These are phyloP conservation scores for Eutolmus rufibarbis DNA, from an alignment of 2,888 invertebrate genomes.

Conservation along the genomic window DNA sequence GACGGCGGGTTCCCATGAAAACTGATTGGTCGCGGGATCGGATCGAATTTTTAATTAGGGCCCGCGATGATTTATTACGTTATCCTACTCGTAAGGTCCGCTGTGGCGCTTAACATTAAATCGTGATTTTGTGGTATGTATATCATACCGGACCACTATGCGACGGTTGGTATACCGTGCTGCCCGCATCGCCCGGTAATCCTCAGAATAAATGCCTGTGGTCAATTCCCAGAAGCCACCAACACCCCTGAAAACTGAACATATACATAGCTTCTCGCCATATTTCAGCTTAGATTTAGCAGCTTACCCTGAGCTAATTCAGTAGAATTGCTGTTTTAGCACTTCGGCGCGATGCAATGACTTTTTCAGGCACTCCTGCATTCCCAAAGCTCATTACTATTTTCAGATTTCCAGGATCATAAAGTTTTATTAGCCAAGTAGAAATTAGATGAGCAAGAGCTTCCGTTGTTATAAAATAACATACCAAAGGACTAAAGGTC, in stretches of 20 bases:
- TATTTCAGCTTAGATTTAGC: neutral
- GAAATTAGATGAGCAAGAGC: neutral
- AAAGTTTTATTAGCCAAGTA: neutral
- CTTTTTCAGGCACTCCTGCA: neutral
- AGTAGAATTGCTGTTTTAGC: neutral
- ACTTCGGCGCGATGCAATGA: neutral
- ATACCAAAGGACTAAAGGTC: neutral
- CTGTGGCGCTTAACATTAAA: neutral
- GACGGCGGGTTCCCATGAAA: neutral
- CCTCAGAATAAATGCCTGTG: neutral
- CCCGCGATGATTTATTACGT: neutral
- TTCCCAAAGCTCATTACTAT: neutral
- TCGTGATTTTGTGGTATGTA: neutral
- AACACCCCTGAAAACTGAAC: neutral
- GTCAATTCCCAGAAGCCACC: neutral
- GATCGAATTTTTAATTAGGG: neutral
- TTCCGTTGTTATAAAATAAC: neutral
- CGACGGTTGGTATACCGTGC: neutral
- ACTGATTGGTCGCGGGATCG: neutral
- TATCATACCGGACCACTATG: neutral
- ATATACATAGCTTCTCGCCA: neutral
- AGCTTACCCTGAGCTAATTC: neutral
- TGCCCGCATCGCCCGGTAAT: neutral
- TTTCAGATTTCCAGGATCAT: neutral
- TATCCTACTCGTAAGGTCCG: neutral